phyloP scores from a whole-genome alignment of 2,113 vertebrate genomes.

The Actinemys pallida region DNA sequence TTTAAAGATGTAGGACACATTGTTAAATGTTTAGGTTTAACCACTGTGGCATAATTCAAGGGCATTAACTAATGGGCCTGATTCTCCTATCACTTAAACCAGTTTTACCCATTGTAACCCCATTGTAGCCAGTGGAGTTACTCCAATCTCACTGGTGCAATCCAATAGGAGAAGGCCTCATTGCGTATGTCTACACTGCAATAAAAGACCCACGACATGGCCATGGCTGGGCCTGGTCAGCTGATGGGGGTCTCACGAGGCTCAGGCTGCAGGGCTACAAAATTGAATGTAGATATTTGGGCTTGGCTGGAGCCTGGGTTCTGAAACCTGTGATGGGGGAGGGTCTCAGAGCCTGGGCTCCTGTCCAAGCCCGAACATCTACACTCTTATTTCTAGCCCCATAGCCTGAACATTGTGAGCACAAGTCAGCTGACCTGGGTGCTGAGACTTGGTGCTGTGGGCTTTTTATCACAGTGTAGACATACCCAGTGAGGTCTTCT shows the following conservation, averaged over 20 bases:
- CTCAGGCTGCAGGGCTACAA: background rate
- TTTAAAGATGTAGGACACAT: slow-evolving; percentile 7
- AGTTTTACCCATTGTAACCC: fast-evolving
- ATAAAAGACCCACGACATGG: background rate
- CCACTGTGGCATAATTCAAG: background rate
- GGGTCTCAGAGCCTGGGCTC: background rate
- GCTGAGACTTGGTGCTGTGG: background rate
- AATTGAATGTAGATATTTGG: too few species aligned
- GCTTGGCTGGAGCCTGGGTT: too few species aligned
- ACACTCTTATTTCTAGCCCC: background rate
- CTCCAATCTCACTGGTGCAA: background rate
- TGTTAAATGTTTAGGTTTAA: fast-evolving
- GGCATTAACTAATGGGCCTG: background rate
- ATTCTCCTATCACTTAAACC: background rate
- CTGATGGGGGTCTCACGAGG: background rate
- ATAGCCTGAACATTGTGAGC: background rate
- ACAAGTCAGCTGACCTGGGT: background rate
- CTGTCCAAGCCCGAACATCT: background rate
- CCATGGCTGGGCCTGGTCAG: background rate
- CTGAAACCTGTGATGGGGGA: background rate
- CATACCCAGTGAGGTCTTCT: background rate
- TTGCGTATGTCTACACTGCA: background rate
- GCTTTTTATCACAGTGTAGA: background rate
- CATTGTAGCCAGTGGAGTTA: background rate
- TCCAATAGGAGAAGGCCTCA: background rate